Evolutionary conservation across 2,888 invertebrate genomes (phyloP).

Genomic region (Oxystoma pomonae): DNA sequence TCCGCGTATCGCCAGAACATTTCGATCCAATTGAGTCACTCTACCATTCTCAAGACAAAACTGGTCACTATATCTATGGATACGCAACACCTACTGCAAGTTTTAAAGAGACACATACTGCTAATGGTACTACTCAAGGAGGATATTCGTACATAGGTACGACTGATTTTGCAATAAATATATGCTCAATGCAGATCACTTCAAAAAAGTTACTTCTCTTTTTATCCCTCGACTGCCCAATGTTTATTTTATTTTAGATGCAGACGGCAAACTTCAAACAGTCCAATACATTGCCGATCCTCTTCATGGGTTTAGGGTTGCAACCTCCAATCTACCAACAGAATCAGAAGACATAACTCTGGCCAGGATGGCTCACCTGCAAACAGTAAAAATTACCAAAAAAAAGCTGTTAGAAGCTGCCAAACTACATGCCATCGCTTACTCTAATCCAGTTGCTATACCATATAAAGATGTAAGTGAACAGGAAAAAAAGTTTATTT

Average conservation of each 20-base stretch:
- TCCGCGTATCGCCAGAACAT: constrained; percentile 25
- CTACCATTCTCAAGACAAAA: constrained; percentile 55
- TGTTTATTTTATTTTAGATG: constrained; percentile 49
- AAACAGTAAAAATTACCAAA: constrained; percentile 39
- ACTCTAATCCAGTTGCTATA: constrained; percentile 36
- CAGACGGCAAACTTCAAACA: constrained; percentile 59
- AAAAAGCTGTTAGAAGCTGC: constrained; percentile 34
- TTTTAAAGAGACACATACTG: constrained; percentile 58
- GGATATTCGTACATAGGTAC: constrained; percentile 61
- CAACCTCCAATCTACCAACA: constrained; percentile 61
- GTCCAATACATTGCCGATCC: constrained; percentile 62
- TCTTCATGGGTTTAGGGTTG: constrained; percentile 60
- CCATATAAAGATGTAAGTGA: constrained; percentile 31
- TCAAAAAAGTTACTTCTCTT: too few relatives aligned
- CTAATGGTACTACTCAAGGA: constrained; percentile 61
- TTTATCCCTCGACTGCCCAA: too few relatives aligned
- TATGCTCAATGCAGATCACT: neutral
- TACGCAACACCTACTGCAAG: constrained; percentile 63
- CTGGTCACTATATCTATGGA: constrained; percentile 58
- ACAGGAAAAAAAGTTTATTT: constrained; percentile 11
- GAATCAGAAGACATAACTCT: constrained; percentile 44
- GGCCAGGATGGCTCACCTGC: constrained; percentile 42
- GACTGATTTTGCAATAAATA: neutral
- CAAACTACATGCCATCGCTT: constrained; percentile 25
- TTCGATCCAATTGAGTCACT: constrained; percentile 45